These are phyloP conservation scores for Drosophila rubida DNA, from an alignment of 2,888 invertebrate genomes.

Conservation along the genomic window DNA sequence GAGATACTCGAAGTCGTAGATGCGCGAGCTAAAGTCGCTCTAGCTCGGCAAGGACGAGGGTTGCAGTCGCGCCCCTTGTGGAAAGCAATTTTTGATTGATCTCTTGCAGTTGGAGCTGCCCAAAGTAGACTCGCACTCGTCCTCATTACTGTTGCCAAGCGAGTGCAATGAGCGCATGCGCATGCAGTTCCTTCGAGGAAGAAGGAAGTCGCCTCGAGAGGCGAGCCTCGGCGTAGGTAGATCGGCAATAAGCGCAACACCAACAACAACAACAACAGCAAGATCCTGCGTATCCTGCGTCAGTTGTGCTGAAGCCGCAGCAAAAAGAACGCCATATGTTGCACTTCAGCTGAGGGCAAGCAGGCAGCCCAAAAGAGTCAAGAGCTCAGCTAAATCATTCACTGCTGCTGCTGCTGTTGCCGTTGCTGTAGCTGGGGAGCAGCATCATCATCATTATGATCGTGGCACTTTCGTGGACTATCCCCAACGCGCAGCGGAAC, in stretches of 20 bases:
- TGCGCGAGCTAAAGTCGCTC: slow-evolving; percentile 24
- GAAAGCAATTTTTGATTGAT: slow-evolving; percentile 59
- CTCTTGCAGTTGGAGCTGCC: slow-evolving; percentile 52
- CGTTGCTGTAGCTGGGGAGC: slow-evolving; percentile 27
- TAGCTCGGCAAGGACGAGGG: slow-evolving; percentile 28
- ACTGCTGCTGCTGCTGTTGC: slow-evolving; percentile 45
- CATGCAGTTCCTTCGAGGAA: slow-evolving; percentile 31
- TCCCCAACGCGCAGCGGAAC: slow-evolving; percentile 60
- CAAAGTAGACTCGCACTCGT: slow-evolving; percentile 5
- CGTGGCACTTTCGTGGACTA: slow-evolving; percentile 2
- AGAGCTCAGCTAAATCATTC: slow-evolving; percentile 57
- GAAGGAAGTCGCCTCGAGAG: slow-evolving; percentile 42
- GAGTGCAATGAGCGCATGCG: slow-evolving; percentile 33
- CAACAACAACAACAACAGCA: slow-evolving; percentile 18
- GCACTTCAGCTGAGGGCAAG: slow-evolving; percentile 35
- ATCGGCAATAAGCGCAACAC: slow-evolving; percentile 12
- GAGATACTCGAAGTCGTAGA: slow-evolving; percentile 34
- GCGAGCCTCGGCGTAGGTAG: slow-evolving; percentile 61
- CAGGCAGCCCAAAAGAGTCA: slow-evolving; percentile 17
- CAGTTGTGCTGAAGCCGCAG: slow-evolving; percentile 76
- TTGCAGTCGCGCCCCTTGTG: slow-evolving; percentile 35
- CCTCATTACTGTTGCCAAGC: slow-evolving; percentile 3
- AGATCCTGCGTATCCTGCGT: slow-evolving; percentile 77
- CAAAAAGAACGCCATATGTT: slow-evolving; percentile 68
- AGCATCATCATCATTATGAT: slow-evolving; percentile 18